Evolutionary conservation across 1,140 invertebrate species (phyloP).

Genomic region (Brachionus paranguensis): DNA sequence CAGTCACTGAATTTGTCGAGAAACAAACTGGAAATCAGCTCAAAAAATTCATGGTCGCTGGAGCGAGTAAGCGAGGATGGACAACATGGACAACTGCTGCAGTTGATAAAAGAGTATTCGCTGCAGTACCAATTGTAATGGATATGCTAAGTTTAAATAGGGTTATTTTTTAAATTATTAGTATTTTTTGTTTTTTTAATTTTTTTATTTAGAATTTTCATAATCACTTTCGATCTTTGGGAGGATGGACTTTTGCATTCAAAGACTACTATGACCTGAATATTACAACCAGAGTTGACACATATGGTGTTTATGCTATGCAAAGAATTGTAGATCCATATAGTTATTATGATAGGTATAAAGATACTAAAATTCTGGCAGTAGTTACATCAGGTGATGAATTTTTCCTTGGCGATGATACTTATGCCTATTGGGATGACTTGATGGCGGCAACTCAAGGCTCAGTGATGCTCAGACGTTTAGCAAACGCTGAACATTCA

Average conservation of each 20-base stretch:
- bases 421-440: conserved; percentile 34
- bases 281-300: conserved; percentile 25
- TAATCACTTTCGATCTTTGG: conserved; percentile 46
- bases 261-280: conserved; percentile 40
- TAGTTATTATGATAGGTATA: conserved; percentile 46
- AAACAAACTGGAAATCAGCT: neutral
- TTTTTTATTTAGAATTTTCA: conserved; percentile 46
- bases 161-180: conserved; percentile 40
- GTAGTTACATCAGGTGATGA: conserved; percentile 48
- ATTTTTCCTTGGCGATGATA: conserved; percentile 50
- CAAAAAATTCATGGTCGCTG: conserved; percentile 27
- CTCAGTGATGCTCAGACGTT: neutral
- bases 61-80: conserved; percentile 38
- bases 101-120: conserved; percentile 45
- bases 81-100: conserved; percentile 40
- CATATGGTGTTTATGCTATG: neutral
- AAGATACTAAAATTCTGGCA: conserved; percentile 46
- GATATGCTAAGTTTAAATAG: conserved; percentile 48
- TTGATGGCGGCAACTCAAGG: conserved; percentile 11
- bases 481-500: conserved; percentile 49
- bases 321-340: conserved; percentile 38
- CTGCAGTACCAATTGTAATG: conserved; percentile 49
- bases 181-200: neutral
- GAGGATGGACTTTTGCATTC: conserved; percentile 41
- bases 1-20: neutral